Conservation (phyloP, 2,797 vertebrate species). For the Darevskia mixta region DNA sequence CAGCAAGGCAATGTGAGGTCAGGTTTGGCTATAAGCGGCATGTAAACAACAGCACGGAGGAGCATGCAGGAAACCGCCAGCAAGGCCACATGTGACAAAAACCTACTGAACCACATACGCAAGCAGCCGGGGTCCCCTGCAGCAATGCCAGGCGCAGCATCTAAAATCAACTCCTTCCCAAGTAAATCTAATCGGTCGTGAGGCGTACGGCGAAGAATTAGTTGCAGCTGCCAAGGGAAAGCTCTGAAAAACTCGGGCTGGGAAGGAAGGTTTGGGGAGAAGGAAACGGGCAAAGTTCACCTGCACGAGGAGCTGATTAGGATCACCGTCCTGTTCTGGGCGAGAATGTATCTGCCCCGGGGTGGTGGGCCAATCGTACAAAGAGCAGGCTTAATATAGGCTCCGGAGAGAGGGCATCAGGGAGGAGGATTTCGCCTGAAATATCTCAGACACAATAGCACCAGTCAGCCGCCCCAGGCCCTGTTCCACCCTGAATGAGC, state of each 20-base stretch:
- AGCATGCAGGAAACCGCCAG: constrained; percentile 42
- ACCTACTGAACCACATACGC: constrained; percentile 46
- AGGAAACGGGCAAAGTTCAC: neutral
- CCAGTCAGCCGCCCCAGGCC: constrained; percentile 13
- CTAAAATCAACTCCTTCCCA: constrained; percentile 40
- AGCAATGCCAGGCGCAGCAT: constrained; percentile 12
- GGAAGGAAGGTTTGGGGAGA: neutral
- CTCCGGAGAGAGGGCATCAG: constrained; percentile 24
- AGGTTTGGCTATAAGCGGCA: rapidly evolving
- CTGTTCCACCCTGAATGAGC: constrained; percentile 52
- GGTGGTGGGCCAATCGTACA: neutral
- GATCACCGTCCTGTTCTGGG: neutral
- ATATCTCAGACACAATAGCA: constrained; percentile 61
- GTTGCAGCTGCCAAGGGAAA: neutral
- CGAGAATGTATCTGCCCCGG: neutral
- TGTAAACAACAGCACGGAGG: neutral
- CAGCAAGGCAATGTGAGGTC: constrained; percentile 36
- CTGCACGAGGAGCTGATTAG: neutral
- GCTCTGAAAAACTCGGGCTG: neutral
- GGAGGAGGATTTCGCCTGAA: constrained; percentile 9
- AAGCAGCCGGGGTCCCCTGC: constrained; percentile 40
- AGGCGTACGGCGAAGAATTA: neutral
- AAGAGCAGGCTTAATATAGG: rapidly evolving
- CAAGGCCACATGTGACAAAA: constrained; percentile 10
- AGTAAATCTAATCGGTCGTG: neutral